Evolutionary conservation across 2,888 invertebrate species (phyloP).

Genomic region (Galerucella nymphaeae): DNA sequence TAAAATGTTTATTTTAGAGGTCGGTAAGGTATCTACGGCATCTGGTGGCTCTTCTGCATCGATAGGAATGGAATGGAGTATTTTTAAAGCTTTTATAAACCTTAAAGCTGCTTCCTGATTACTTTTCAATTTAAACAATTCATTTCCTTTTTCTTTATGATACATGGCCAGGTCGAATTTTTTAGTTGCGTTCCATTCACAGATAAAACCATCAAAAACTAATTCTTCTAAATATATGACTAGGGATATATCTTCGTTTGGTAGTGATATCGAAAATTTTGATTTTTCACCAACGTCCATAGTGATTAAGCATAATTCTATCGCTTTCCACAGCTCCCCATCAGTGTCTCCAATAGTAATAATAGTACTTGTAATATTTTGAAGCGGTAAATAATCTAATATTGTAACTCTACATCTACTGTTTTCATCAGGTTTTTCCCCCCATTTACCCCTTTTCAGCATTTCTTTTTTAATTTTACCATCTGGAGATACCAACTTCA

Average conservation of each 20-base stretch:
- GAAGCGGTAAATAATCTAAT: constrained; percentile 46
- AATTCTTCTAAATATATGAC: constrained; percentile 62
- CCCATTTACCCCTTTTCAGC: constrained; percentile 53
- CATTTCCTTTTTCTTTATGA: constrained; percentile 69
- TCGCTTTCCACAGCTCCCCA: constrained; percentile 64
- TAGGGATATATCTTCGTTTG: constrained; percentile 57
- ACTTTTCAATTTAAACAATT: constrained; percentile 70
- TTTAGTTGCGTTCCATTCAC: constrained; percentile 62
- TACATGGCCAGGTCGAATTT: constrained; percentile 63
- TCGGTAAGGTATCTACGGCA: constrained; percentile 66
- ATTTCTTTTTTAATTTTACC: constrained; percentile 59
- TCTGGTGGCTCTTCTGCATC: constrained; percentile 63
- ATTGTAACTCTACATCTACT: constrained; percentile 59
- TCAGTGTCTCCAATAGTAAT: constrained; percentile 64
- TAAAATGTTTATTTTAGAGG: constrained; percentile 69
- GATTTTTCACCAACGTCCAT: constrained; percentile 67
- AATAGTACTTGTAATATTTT: constrained; percentile 46
- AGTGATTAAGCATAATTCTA: constrained; percentile 65
- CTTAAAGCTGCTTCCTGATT: constrained; percentile 76
- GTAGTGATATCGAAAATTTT: constrained; percentile 62
- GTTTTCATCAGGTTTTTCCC: constrained; percentile 60
- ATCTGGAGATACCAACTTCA: constrained; percentile 54
- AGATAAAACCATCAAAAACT: constrained; percentile 63
- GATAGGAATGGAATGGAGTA: constrained; percentile 74
- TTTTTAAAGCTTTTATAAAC: constrained; percentile 80